Base-by-base conservation (phyloP, 2,113 vertebrate species). In the Fregata magnificens region DNA sequence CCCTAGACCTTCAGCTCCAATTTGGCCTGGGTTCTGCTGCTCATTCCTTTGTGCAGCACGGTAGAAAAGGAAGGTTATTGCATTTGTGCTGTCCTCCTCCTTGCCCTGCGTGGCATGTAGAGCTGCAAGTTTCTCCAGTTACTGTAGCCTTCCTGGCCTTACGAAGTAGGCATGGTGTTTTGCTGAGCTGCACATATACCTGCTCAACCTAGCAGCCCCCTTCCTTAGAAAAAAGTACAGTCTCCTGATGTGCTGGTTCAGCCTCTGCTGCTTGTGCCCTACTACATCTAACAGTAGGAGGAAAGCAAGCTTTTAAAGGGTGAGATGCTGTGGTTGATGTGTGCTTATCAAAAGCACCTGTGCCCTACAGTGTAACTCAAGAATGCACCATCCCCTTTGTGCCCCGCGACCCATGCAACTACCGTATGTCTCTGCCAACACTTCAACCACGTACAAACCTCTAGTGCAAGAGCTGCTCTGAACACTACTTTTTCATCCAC, bases 321-420 rank as follows among this genome's bases (percentile, higher is more conserved):
- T 1, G 15, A 53, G n/a, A 44, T 38, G 69, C 76, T 28, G 58
- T 28, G 47, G 42, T 45, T 58, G 65, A 32, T 3, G 16, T 7
- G 28, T 69, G 66, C 78, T 71, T 61, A 15, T 67, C 61, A 40
- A 34, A 91, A 81, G 47, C 14, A 1, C 40, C 65, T 9, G 29
- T 3, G 4, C 50, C 29, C 55, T 31, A 4, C 17, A 9, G n/a
- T 2, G 8, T 8, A 12, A 32, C 38, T 42, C 44, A 6, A 16
- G 34, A 26, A 32, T 2, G 8, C 56, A 44, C n/a, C 47, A 2
- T 58, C n/a, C n/a, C 38, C 52, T 40, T 71, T 7, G 17, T 34
- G 84, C 70, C 66, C 88, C 0, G 0, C 2, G 0, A 56, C 53
- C 59, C 20, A 2, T 24, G 14, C 28, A 12, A 13, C 70, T 63